Conservation (phyloP, 2,113 vertebrate species). For the Megaleporinus macrocephalus region DNA sequence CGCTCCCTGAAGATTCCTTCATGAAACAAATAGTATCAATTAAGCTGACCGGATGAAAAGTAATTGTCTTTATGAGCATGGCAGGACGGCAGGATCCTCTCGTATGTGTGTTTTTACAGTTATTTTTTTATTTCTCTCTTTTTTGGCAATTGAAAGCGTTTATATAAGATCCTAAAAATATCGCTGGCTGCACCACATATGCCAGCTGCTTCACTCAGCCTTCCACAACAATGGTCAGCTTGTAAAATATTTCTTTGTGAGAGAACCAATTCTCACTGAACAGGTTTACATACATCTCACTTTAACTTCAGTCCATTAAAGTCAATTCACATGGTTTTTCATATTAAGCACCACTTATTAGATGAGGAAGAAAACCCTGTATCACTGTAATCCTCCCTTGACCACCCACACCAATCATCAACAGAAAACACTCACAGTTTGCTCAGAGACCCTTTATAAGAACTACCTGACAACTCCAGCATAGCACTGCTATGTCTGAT, state of each 20-base stretch:
- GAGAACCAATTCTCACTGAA: too few species aligned
- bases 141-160: slow-evolving; percentile 12
- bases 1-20: slow-evolving; percentile 28
- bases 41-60: slow-evolving; percentile 1
- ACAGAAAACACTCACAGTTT: too few species aligned
- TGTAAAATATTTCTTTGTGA: neutral
- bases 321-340: too few species aligned
- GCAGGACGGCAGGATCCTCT: neutral
- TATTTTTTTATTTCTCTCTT: neutral
- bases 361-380: too few species aligned
- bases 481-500: too few species aligned
- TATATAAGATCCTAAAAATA: slow-evolving; percentile 27
- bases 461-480: too few species aligned
- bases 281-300: too few species aligned
- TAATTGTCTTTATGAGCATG: slow-evolving; percentile 26
- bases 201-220: neutral
- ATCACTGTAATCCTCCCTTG: too few species aligned
- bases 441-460: too few species aligned
- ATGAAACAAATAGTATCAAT: slow-evolving; percentile 37
- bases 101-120: neutral
- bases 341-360: too few species aligned
- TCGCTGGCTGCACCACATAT: neutral
- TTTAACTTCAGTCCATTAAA: too few species aligned
- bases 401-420: too few species aligned
- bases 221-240: neutral